Percentiles rank a stretch among this genome's conserved stretches.
These are phyloP conservation scores for Acanthis flammea DNA, from an alignment of 2,797 vertebrate species.

Conservation along the genomic window DNA sequence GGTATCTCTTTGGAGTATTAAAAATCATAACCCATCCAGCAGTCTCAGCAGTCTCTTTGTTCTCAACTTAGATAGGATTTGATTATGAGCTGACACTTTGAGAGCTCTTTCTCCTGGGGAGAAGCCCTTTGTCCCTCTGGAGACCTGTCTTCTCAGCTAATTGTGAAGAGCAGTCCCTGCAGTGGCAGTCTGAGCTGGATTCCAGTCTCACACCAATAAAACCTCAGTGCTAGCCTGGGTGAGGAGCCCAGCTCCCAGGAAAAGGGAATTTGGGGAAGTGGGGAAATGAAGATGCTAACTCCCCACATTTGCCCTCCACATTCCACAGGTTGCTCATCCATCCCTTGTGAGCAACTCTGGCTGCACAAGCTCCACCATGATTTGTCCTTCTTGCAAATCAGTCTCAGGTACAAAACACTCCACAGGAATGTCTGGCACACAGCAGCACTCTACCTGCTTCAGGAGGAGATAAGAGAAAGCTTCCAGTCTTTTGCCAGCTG, in stretches of 20 bases:
- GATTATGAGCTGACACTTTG: background rate
- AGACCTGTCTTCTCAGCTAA: background rate
- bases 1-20: background rate
- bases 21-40: background rate
- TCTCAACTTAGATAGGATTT: background rate
- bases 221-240: background rate
- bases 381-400: background rate
- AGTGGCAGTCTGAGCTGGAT: background rate
- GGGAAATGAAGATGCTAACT: background rate
- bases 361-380: background rate
- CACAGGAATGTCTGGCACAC: background rate
- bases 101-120: background rate
- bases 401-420: background rate
- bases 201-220: constrained; percentile 6
- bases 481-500: background rate
- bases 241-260: background rate
- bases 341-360: background rate
- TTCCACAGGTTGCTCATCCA: background rate
- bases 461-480: background rate
- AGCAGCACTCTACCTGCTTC: background rate
- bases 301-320: background rate
- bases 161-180: background rate
- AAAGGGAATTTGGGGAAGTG: background rate
- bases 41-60: constrained; percentile 5
- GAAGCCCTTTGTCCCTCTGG: background rate